Percentiles rank a stretch among this genome's conserved stretches.
phyloP scores from a whole-genome alignment of 2,113 vertebrate species.

The Hassar affinis region DNA sequence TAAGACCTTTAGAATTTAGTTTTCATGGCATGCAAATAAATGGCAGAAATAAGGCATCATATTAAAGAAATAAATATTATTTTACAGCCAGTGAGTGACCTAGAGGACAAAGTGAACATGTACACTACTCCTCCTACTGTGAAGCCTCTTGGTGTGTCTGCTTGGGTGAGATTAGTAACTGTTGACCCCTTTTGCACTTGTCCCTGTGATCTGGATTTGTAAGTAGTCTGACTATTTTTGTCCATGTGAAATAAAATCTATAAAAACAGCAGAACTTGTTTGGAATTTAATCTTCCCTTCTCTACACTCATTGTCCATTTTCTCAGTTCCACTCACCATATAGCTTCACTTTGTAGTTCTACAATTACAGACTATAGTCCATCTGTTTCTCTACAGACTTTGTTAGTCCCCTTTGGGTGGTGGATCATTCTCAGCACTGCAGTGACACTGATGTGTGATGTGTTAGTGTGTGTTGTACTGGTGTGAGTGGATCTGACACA shows the following conservation, averaged over 20 bases:
- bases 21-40: constrained; percentile 5
- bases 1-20: not conserved
- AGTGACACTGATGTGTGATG: no score
- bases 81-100: not conserved
- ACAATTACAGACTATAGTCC: no score
- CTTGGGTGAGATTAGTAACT: constrained; percentile 24
- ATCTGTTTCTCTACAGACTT: no score
- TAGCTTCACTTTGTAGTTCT: no score
- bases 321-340: no score
- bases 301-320: not conserved
- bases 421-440: no score
- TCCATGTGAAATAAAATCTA: not conserved
- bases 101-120: not conserved
- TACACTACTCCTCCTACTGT: constrained; percentile 4
- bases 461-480: no score
- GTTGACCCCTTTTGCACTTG: not conserved
- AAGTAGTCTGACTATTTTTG: not conserved
- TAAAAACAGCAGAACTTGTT: not conserved
- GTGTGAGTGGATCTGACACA: no score
- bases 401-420: no score
- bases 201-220: constrained; percentile 20
- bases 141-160: not conserved
- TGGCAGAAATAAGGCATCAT: not conserved
- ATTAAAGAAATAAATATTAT: constrained; percentile 10
- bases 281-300: not conserved